Evolutionary conservation across 2,888 invertebrate species (phyloP).

Genomic region (Acrobasis suavella): DNA sequence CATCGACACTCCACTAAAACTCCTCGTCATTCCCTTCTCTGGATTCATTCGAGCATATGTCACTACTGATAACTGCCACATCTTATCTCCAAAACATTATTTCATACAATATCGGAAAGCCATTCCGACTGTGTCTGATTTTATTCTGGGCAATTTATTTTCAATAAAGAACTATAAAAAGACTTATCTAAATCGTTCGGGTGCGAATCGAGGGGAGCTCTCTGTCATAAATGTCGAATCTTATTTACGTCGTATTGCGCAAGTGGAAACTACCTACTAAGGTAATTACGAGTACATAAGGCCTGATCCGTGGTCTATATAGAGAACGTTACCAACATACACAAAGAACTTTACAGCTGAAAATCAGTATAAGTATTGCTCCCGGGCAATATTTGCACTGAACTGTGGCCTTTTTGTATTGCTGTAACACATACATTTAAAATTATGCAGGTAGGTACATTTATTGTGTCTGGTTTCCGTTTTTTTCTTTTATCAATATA

Average conservation of each 20-base stretch:
- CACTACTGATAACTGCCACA: constrained; percentile 57
- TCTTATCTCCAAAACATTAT: constrained; percentile 76
- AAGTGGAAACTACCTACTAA: constrained; percentile 44
- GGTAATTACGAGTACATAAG: not conserved
- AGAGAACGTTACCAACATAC: too few relatives aligned
- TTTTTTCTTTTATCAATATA: too few relatives aligned
- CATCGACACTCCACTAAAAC: constrained; percentile 34
- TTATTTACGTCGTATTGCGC: constrained; percentile 72
- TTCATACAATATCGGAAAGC: constrained; percentile 81
- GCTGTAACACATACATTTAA: too few relatives aligned
- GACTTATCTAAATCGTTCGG: constrained; percentile 81
- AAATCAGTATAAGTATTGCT: too few relatives aligned
- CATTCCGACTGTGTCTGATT: constrained; percentile 78
- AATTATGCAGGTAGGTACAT: too few relatives aligned
- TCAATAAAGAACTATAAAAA: constrained; percentile 83
- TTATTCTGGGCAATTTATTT: constrained; percentile 83
- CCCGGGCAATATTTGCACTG: too few relatives aligned
- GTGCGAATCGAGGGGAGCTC: constrained; percentile 65
- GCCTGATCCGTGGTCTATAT: not conserved
- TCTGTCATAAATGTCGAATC: constrained; percentile 73
- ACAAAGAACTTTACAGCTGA: too few relatives aligned
- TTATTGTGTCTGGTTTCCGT: too few relatives aligned
- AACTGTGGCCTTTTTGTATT: too few relatives aligned
- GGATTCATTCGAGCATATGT: constrained; percentile 55
- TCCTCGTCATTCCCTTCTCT: constrained; percentile 41